A percentile compares a stretch with the other conserved stretches of the same genome.
Evolutionary conservation across 1,140 invertebrate species (phyloP).

Genomic region (Magallana gigas): DNA sequence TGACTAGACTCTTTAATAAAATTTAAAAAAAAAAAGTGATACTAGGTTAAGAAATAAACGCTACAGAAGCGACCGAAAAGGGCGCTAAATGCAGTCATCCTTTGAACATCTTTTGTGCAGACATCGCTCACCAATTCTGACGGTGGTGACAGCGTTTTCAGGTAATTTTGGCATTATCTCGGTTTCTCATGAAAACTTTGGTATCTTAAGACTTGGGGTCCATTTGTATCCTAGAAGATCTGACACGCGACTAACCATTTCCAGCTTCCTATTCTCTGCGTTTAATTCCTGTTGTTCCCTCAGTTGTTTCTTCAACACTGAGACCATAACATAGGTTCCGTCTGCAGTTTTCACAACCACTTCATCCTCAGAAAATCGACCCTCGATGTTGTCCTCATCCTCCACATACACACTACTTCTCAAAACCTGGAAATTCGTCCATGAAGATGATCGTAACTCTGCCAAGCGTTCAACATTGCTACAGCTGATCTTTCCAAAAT

Average conservation of each 20-base stretch:
- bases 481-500: constrained; percentile 15
- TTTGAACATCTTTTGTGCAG: no score
- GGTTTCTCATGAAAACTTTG: not conserved
- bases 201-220: not conserved
- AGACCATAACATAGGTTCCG: constrained; percentile 35
- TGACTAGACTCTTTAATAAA: no score
- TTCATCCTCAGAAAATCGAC: constrained; percentile 32
- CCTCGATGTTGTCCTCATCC: not conserved
- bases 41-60: no score
- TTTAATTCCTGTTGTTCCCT: not conserved
- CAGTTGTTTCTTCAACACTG: constrained; percentile 17
- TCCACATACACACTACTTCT: constrained; percentile 20
- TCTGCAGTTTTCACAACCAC: constrained; percentile 32
- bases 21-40: no score
- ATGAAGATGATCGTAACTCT: constrained; percentile 3
- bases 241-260: constrained; percentile 34
- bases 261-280: not conserved
- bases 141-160: no score
- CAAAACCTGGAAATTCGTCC: constrained; percentile 21
- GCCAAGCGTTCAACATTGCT: constrained; percentile 30
- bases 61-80: no score
- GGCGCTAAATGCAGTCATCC: no score
- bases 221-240: constrained; percentile 29
- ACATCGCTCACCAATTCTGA: no score
- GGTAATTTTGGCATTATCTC: no score